phyloP scores from a whole-genome alignment of 2,888 invertebrate genomes.

The Rhagium mordax region DNA sequence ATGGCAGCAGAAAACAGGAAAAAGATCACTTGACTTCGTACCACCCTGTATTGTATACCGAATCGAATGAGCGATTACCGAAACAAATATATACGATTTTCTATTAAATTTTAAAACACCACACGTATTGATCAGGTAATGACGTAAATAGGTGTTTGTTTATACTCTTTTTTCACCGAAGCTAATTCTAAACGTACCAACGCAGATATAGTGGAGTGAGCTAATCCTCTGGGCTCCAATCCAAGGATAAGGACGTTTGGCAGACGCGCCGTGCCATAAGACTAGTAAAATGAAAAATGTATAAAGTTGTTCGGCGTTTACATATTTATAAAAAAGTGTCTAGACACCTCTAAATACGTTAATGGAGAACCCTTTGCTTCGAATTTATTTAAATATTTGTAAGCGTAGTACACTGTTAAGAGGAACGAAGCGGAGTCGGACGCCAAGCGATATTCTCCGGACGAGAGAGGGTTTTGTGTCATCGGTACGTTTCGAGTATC shows the following conservation, averaged over 20 bases:
- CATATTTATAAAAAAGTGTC: slow-evolving; percentile 58
- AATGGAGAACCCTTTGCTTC: slow-evolving; percentile 51
- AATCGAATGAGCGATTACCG: not conserved
- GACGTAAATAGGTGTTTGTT: slow-evolving; percentile 6
- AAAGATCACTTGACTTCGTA: not conserved
- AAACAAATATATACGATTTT: not conserved
- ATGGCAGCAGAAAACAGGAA: no score
- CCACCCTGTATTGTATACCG: not conserved
- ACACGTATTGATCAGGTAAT: not conserved
- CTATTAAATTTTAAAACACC: not conserved
- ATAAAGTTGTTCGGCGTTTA: slow-evolving; percentile 48
- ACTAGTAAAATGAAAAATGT: slow-evolving; percentile 46
- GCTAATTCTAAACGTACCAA: not conserved
- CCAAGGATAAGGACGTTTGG: slow-evolving; percentile 32
- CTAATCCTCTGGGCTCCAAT: slow-evolving; percentile 9
- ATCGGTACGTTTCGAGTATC: no score
- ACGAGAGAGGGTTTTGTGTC: no score
- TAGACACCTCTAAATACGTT: slow-evolving; percentile 55
- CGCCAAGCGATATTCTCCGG: not conserved
- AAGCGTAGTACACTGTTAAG: slow-evolving; percentile 37
- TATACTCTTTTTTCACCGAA: not conserved
- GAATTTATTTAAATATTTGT: slow-evolving; percentile 58
- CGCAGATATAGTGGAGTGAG: not conserved
- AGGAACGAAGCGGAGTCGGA: not conserved
- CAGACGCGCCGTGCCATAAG: not conserved